A percentile compares a stretch with the other conserved stretches of the same genome.
Conservation (phyloP, 2,888 invertebrate species). For the Seira musarum region DNA sequence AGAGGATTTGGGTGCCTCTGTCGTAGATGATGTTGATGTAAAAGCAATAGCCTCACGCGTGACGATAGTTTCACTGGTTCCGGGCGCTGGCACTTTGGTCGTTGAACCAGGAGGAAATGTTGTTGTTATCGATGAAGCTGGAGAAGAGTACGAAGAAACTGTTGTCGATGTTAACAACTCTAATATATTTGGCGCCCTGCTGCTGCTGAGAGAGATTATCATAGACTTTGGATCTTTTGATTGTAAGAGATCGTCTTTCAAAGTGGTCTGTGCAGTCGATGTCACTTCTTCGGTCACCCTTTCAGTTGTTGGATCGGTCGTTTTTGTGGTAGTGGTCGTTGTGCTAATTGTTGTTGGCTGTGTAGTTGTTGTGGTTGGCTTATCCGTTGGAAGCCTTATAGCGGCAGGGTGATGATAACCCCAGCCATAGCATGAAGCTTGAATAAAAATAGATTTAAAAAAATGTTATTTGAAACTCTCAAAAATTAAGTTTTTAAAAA, state of each 20-base stretch:
- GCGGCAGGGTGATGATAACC: slow-evolving; percentile 51
- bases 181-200: too few relatives aligned
- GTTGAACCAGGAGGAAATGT: not conserved
- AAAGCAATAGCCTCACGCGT: not conserved
- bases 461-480: not conserved
- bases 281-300: not conserved
- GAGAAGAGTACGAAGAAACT: not conserved
- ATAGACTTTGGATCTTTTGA: too few relatives aligned
- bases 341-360: not conserved
- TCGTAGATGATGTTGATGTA: too few relatives aligned
- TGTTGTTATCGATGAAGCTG: slow-evolving; percentile 1
- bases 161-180: too few relatives aligned
- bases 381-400: slow-evolving; percentile 46
- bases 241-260: too few relatives aligned
- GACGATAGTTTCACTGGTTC: not conserved
- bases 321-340: not conserved
- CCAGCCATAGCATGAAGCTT: slow-evolving; percentile 45
- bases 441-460: not conserved
- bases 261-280: too few relatives aligned
- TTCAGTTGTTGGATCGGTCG: slow-evolving; percentile 11
- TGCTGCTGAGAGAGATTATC: too few relatives aligned
- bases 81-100: not conserved
- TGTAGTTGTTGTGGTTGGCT: not conserved
- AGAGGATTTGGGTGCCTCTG: not conserved
- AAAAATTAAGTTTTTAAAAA: not conserved